Evolutionary conservation across 2,797 vertebrate species (phyloP).

Genomic region (Ctenosaura bakeri): DNA sequence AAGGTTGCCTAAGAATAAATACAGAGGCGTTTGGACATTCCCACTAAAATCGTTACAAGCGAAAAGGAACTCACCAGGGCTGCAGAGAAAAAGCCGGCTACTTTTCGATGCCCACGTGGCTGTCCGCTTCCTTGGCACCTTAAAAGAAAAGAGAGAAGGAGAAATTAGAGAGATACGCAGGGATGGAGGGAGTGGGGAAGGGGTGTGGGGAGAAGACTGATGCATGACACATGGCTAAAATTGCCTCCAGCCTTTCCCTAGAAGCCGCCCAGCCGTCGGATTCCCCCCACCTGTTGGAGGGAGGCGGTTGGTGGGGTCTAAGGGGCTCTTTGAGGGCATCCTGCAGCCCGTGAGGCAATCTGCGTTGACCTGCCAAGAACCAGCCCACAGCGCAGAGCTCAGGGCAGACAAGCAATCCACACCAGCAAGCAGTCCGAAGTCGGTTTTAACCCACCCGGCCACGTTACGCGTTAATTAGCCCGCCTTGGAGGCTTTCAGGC

Average conservation of each 20-base stretch:
- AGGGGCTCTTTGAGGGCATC: background rate
- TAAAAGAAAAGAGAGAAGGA: background rate
- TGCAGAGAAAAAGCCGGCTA: background rate
- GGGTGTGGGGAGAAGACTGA: slow-evolving; percentile 26
- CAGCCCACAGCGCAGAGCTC: background rate
- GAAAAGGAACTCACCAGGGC: background rate
- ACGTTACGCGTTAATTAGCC: slow-evolving; percentile 16
- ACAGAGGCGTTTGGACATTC: no score
- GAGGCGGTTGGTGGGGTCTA: background rate
- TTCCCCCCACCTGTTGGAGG: slow-evolving; percentile 45
- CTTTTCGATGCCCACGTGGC: background rate
- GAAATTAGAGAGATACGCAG: background rate
- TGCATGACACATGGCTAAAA: slow-evolving; percentile 38
- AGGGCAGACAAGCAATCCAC: no score
- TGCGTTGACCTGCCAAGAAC: background rate
- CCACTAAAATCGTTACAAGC: background rate
- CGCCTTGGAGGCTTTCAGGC: slow-evolving; percentile 47
- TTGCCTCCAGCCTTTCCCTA: slow-evolving; percentile 49
- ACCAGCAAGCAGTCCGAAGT: no score
- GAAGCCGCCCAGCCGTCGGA: background rate
- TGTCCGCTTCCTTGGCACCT: background rate
- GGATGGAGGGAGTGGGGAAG: background rate
- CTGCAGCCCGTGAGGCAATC: background rate
- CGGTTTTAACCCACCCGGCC: background rate
- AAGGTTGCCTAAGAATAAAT: no score